A percentile compares a stretch with the other conserved stretches of the same genome.
Evolutionary conservation across 2,888 invertebrate species (phyloP).

Genomic region (Phania funesta): DNA sequence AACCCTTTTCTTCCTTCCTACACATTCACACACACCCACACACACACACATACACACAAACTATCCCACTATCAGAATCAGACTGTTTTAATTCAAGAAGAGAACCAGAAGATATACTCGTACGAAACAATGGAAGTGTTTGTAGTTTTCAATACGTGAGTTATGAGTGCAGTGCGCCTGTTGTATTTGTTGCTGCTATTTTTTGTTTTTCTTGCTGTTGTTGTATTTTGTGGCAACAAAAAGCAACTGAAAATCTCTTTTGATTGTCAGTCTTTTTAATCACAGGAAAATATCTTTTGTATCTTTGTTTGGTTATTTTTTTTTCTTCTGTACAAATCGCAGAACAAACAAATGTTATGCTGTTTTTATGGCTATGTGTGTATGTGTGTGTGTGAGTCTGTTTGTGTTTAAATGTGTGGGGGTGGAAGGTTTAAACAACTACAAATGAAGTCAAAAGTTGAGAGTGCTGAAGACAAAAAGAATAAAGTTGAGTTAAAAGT

Average conservation of each 20-base stretch:
- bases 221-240: slow-evolving; percentile 32
- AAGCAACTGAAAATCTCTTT: slow-evolving; percentile 43
- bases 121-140: neutral
- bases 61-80: too few species aligned
- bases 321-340: slow-evolving; percentile 32
- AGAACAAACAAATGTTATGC: slow-evolving; percentile 57
- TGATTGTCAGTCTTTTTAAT: slow-evolving; percentile 62
- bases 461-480: slow-evolving; percentile 27
- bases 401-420: slow-evolving; percentile 5
- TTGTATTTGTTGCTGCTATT: slow-evolving; percentile 29
- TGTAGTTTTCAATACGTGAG: slow-evolving; percentile 35
- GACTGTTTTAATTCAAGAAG: too few species aligned
- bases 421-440: slow-evolving; percentile 39
- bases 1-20: slow-evolving; percentile 49
- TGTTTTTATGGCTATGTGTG: neutral
- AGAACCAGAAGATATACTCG: neutral
- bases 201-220: neutral
- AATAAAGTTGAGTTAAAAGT: slow-evolving; percentile 64
- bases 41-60: slow-evolving; percentile 4
- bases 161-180: slow-evolving; percentile 62
- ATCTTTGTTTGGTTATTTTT: neutral
- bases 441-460: slow-evolving; percentile 52
- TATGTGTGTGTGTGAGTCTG: slow-evolving; percentile 4
- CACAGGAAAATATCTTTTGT: slow-evolving; percentile 60
- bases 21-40: slow-evolving; percentile 14